These are phyloP conservation scores for Leptestheria dahalacensis DNA, from an alignment of 1,140 invertebrate genomes.

Conservation along the genomic window DNA sequence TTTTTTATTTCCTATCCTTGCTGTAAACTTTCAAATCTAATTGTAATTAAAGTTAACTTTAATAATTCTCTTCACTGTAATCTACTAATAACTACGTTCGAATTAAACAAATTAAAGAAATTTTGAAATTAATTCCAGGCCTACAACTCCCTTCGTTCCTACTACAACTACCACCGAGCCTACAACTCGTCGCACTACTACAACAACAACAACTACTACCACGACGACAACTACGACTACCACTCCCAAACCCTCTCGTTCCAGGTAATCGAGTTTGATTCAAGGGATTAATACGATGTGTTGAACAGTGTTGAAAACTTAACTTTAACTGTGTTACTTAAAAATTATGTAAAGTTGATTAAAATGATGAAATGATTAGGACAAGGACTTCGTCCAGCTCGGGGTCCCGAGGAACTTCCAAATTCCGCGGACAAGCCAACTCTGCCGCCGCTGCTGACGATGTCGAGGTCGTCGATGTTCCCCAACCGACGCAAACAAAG, in stretches of 20 bases:
- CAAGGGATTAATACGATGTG: background rate
- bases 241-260: background rate
- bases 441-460: background rate
- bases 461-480: background rate
- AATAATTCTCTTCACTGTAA: no score
- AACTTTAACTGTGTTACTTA: background rate
- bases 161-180: background rate
- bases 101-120: no score
- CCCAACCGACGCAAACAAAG: no score
- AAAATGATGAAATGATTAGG: background rate
- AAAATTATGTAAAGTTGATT: background rate
- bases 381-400: no score
- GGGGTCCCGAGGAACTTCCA: background rate
- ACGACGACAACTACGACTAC: slow-evolving; percentile 13
- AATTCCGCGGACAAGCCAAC: background rate
- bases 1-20: no score
- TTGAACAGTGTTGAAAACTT: background rate
- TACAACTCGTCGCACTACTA: background rate
- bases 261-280: no score
- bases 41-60: no score
- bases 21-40: no score
- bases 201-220: slow-evolving; percentile 5
- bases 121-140: no score
- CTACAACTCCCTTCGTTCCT: no score
- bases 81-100: no score